Conservation (phyloP, 2,113 vertebrate species). For the Mugil cephalus region DNA sequence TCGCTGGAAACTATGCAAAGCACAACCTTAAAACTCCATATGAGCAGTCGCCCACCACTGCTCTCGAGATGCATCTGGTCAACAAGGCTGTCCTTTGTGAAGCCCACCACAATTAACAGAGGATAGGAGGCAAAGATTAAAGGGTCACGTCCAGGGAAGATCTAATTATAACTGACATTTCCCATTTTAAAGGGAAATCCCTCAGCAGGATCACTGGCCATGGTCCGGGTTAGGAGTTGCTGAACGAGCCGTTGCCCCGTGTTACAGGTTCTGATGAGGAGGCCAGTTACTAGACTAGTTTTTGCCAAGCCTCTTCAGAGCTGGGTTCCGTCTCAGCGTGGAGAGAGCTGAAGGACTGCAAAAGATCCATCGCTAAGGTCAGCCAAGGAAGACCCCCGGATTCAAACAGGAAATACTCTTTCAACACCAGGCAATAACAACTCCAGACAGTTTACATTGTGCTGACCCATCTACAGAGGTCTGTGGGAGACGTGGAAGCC, state of each 20-base stretch:
- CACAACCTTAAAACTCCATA: constrained; percentile 56
- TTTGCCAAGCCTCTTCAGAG: constrained; percentile 70
- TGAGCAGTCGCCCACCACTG: constrained; percentile 45
- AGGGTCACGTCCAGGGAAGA: constrained; percentile 78
- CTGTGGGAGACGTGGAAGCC: constrained; percentile 16
- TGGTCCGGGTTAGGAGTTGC: constrained; percentile 41
- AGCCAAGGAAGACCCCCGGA: constrained; percentile 61
- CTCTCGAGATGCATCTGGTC: constrained; percentile 66
- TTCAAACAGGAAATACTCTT: constrained; percentile 81
- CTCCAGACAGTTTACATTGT: constrained; percentile 71
- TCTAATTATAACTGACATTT: constrained; percentile 86
- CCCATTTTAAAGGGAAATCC: constrained; percentile 77
- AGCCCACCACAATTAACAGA: constrained; percentile 73
- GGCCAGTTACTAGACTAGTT: constrained; percentile 62
- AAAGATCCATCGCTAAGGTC: constrained; percentile 56
- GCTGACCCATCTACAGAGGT: constrained; percentile 49
- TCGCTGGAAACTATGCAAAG: constrained; percentile 73
- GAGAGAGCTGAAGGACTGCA: constrained; percentile 39
- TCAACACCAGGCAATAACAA: constrained; percentile 78
- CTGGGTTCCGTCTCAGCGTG: constrained; percentile 32
- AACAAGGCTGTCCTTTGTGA: constrained; percentile 78
- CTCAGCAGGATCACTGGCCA: constrained; percentile 59
- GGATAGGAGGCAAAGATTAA: constrained; percentile 75
- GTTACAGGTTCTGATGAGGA: constrained; percentile 63
- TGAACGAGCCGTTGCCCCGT: constrained; percentile 57